Conservation (phyloP, 2,113 vertebrate genomes). For the Tursiops truncatus region DNA sequence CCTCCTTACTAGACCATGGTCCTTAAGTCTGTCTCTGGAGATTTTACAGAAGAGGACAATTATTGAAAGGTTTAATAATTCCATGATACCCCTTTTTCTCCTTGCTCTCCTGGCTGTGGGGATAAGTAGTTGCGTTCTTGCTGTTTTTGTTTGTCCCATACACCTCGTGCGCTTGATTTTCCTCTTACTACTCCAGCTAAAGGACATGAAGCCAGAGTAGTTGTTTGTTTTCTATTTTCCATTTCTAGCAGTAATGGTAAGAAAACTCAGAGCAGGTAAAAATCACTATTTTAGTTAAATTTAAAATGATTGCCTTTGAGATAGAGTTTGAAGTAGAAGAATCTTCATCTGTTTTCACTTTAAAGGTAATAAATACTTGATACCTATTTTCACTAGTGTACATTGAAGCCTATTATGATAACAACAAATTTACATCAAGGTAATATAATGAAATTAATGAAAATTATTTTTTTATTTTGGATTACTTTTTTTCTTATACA, state of each 20-base stretch:
- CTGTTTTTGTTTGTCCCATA: background rate
- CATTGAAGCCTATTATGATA: background rate
- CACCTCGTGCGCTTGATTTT: background rate
- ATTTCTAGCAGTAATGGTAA: background rate
- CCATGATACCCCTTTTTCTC: background rate
- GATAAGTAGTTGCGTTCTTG: background rate
- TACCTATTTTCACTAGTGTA: background rate
- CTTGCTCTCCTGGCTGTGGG: background rate
- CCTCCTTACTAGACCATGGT: background rate
- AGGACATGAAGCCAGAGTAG: background rate
- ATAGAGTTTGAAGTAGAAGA: background rate
- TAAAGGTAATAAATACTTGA: background rate
- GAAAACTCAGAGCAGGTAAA: slow-evolving; percentile 22
- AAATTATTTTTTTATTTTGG: background rate
- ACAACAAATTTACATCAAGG: background rate
- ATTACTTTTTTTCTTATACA: background rate
- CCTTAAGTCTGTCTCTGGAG: background rate
- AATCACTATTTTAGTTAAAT: background rate
- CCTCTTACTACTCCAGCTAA: background rate
- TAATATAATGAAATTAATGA: background rate
- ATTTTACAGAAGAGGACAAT: background rate
- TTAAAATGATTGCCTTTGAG: background rate
- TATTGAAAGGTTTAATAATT: background rate
- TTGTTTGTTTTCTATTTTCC: background rate
- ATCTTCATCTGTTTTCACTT: background rate